These are phyloP conservation scores for Liasis olivaceus DNA, from an alignment of 2,797 vertebrate species.

Conservation along the genomic window DNA sequence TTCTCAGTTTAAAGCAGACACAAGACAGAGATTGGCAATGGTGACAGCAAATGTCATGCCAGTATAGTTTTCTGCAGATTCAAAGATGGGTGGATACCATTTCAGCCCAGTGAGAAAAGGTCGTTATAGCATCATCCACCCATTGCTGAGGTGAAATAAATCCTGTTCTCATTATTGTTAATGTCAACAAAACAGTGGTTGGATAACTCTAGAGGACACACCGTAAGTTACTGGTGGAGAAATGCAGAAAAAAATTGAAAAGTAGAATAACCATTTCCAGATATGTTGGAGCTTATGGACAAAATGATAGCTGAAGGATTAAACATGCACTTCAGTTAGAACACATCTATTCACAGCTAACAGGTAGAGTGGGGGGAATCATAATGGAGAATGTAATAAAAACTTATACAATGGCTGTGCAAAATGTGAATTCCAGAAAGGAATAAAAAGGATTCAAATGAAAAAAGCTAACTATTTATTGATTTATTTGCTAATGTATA, in stretches of 20 bases:
- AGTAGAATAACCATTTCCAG: background rate
- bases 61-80: background rate
- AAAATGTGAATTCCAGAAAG: background rate
- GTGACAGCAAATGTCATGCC: background rate
- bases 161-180: background rate
- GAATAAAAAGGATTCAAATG: background rate
- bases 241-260: background rate
- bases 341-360: background rate
- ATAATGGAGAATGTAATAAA: background rate
- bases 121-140: background rate
- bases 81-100: background rate
- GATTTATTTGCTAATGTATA: background rate
- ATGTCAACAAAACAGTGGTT: background rate
- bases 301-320: background rate
- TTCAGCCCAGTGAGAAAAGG: background rate
- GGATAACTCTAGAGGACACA: background rate
- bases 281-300: background rate
- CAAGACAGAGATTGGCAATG: background rate
- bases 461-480: background rate
- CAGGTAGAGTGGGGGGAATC: background rate
- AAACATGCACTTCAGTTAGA: background rate
- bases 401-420: background rate
- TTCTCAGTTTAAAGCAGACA: too few species aligned
- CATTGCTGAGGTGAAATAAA: background rate
- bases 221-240: background rate